Evolutionary conservation across 2,888 invertebrate genomes (phyloP), one percentile per base, ranked within the genome.

Genomic region (Aelia acuminata): DNA sequence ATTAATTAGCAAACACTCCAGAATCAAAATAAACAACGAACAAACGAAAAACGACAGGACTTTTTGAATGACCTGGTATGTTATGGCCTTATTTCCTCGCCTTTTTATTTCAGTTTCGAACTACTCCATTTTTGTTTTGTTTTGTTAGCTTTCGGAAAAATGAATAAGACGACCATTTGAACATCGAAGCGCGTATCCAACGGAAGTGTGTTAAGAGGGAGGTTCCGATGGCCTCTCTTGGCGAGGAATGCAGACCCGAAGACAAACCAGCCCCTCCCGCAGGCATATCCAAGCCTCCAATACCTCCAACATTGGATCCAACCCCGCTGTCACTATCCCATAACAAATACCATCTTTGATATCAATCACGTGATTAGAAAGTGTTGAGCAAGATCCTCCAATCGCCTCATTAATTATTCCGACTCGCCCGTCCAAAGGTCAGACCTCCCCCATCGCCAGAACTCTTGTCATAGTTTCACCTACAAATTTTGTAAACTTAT

Each of bases 181-280:
- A 57, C 0, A 57, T n/a, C 26, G 13, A 18, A 4, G 4, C 63
- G 63, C 63, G 7, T 31, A 70, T 70, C 63, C 63, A 35, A 3
- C 31, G 63, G 22, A 70, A 70, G 63, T 70, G 63, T 70, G 63
- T 39, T 80, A 80, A 80, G 80, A 22, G 22, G 47, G n/a, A 80
- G 43, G 20, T n/a, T n/a, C n/a, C n/a, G n/a, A n/a, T n/a, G 43
- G 43, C 80, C 15, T 26, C 39, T n/a, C 18, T 80, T 47, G 43
- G 80, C 13, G 39, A 80, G 80, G 80, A 80, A 80, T 80, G 80
- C 80, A 39, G 80, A 47, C 43, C 43, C 22, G 1, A 10, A 31
- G n/a, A 35, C 15, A 13, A n/a, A n/a, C 43, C 15, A 13, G 43
- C 10, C 75, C 75, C n/a, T n/a, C n/a, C n/a, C n/a, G n/a, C n/a